Percentiles rank a stretch among this genome's conserved stretches.
These are phyloP conservation scores for Drosophila bunnanda DNA, from an alignment of 2,888 invertebrate species.

Conservation along the genomic window DNA sequence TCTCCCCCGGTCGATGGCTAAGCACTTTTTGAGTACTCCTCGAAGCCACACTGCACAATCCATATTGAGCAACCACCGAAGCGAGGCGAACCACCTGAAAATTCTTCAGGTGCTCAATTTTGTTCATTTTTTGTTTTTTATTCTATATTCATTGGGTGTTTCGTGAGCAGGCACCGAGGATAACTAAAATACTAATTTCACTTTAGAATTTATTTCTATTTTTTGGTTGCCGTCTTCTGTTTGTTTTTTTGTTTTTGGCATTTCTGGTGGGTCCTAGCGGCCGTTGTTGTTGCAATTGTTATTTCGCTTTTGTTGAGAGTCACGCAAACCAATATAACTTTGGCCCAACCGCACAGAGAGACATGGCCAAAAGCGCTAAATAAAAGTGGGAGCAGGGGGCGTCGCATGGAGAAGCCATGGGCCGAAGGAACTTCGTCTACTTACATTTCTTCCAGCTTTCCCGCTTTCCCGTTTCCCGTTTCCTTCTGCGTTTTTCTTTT, in stretches of 20 bases:
- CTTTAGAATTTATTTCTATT: conserved; percentile 76
- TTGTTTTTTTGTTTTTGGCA: conserved; percentile 66
- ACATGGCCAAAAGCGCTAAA: conserved; percentile 60
- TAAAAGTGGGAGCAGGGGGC: background rate
- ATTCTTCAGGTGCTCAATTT: conserved; percentile 33
- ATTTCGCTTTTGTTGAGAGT: conserved; percentile 78
- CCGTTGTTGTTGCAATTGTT: conserved; percentile 72
- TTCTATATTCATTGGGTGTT: conserved; percentile 30
- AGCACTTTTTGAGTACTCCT: conserved; percentile 49
- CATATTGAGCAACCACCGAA: conserved; percentile 12
- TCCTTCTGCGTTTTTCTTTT: conserved; percentile 25
- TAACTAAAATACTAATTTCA: conserved; percentile 81
- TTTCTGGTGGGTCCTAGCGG: conserved; percentile 46
- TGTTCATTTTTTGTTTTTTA: conserved; percentile 6
- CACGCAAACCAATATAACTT: conserved; percentile 81
- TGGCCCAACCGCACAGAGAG: conserved; percentile 76
- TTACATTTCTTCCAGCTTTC: conserved; percentile 26
- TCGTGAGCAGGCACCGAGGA: conserved; percentile 65
- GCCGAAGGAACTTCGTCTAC: conserved; percentile 20
- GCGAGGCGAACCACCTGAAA: conserved; percentile 34
- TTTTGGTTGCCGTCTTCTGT: conserved; percentile 44
- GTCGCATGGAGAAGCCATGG: conserved; percentile 3
- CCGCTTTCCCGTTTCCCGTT: conserved; percentile 16
- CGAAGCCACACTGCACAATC: conserved; percentile 11
- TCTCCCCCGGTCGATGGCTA: conserved; percentile 4